Percentiles rank a stretch among this genome's conserved stretches.
Conservation (phyloP, 2,888 invertebrate species). For the Phortica magna region DNA sequence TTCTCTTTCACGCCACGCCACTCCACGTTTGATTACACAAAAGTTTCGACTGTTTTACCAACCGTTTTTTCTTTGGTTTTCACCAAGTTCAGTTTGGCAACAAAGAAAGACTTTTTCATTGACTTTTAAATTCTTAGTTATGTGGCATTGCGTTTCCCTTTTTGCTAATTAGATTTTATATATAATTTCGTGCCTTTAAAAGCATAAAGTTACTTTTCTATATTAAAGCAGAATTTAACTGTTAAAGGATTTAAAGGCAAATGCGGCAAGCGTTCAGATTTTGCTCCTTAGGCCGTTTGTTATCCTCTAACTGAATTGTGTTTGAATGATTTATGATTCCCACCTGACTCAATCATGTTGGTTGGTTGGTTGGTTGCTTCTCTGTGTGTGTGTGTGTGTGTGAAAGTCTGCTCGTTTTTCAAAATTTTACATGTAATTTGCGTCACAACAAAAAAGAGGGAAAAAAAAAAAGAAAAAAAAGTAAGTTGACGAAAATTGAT, state of each 20-base stretch:
- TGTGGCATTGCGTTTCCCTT: background rate
- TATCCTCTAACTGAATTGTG: conserved; percentile 68
- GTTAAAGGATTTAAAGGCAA: no score
- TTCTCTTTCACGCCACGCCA: background rate
- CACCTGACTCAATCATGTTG: conserved; percentile 53
- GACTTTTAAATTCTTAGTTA: background rate
- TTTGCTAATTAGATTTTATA: background rate
- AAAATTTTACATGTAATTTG: conserved; percentile 67
- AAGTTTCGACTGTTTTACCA: background rate
- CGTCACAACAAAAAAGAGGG: conserved; percentile 29
- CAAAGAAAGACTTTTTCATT: background rate
- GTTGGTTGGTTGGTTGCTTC: background rate
- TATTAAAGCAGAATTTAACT: no score
- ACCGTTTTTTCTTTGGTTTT: background rate
- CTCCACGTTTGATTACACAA: background rate
- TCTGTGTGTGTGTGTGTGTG: background rate
- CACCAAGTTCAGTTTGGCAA: background rate
- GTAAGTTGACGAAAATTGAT: conserved; percentile 55
- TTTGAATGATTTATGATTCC: conserved; percentile 68
- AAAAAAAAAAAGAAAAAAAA: background rate
- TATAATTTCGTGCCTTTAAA: background rate
- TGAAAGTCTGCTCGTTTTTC: conserved; percentile 58
- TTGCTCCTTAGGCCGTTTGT: conserved; percentile 40
- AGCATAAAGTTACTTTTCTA: background rate
- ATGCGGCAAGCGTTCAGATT: background rate